Percentiles rank a stretch among this genome's conserved stretches.
Evolutionary conservation across 2,113 vertebrate genomes (phyloP).

Genomic region (Podiceps cristatus): DNA sequence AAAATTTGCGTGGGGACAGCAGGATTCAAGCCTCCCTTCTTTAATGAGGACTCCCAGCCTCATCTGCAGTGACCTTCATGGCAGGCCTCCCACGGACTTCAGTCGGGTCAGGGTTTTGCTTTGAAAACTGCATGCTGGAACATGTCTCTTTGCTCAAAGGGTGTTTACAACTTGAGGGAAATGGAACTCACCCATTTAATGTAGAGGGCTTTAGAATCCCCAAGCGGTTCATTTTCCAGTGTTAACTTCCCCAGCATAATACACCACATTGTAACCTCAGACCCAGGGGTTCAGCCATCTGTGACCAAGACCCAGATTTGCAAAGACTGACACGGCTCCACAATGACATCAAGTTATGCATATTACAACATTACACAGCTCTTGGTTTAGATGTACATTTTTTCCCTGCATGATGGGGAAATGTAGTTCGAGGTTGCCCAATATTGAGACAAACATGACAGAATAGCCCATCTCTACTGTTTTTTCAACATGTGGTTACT

Average conservation of each 20-base stretch:
- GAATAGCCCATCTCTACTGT: background rate
- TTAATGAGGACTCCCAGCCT: background rate
- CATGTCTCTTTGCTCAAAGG: background rate
- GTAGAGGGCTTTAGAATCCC: background rate
- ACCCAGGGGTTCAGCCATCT: background rate
- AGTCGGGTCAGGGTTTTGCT: background rate
- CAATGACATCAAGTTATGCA: background rate
- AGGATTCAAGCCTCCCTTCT: background rate
- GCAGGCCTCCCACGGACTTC: background rate
- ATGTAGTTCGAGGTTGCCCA: background rate
- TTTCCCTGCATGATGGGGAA: background rate
- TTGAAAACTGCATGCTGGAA: background rate
- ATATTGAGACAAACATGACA: background rate
- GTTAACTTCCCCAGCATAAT: background rate
- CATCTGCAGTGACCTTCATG: constrained; percentile 7
- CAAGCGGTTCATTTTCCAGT: background rate
- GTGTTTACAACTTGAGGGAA: background rate
- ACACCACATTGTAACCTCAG: background rate
- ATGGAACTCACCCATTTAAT: background rate
- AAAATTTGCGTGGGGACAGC: background rate
- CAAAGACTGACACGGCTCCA: background rate
- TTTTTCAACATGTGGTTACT: background rate
- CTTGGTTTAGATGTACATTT: background rate
- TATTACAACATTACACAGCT: background rate
- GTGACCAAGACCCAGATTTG: background rate